Evolutionary conservation across 1,140 invertebrate genomes (phyloP).

Genomic region (Periplaneta americana): DNA sequence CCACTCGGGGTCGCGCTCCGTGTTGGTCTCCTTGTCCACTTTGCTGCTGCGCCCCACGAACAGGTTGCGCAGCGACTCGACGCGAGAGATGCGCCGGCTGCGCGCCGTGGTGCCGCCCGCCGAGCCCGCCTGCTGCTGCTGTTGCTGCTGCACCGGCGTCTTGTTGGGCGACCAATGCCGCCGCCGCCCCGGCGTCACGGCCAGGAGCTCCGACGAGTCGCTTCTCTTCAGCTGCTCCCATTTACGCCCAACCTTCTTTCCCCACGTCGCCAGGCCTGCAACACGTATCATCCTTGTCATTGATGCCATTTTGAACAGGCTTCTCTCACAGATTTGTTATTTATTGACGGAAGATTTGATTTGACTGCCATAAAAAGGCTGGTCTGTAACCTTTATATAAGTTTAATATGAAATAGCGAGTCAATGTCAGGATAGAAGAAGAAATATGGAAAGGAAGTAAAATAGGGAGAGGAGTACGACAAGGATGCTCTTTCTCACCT

Average conservation of each 20-base stretch:
- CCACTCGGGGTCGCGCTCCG: slow-evolving; percentile 25
- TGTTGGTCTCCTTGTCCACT: slow-evolving; percentile 19
- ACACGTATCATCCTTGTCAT: not conserved
- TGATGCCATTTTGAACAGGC: not conserved
- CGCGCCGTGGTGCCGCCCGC: slow-evolving; percentile 9
- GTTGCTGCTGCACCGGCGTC: not conserved
- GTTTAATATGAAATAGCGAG: too few species aligned
- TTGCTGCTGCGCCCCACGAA: slow-evolving; percentile 31
- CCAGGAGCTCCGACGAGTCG: slow-evolving; percentile 50
- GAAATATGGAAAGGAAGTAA: too few species aligned
- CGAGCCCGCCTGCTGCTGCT: not conserved
- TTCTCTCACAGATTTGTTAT: not conserved
- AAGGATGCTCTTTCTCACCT: too few species aligned
- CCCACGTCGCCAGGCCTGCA: slow-evolving; percentile 56
- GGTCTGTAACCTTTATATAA: too few species aligned
- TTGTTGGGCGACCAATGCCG: slow-evolving; percentile 42
- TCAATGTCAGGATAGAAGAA: too few species aligned
- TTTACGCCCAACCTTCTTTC: slow-evolving; percentile 53
- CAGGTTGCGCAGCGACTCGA: slow-evolving; percentile 50
- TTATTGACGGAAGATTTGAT: not conserved
- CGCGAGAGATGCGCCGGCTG: slow-evolving; percentile 45
- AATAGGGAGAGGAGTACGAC: too few species aligned
- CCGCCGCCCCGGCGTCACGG: slow-evolving; percentile 37
- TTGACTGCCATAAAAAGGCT: too few species aligned
- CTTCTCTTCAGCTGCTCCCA: slow-evolving; percentile 55